A percentile compares a stretch with the other conserved stretches of the same genome.
phyloP scores from a whole-genome alignment of 1,140 invertebrate genomes.

The Popillia japonica region DNA sequence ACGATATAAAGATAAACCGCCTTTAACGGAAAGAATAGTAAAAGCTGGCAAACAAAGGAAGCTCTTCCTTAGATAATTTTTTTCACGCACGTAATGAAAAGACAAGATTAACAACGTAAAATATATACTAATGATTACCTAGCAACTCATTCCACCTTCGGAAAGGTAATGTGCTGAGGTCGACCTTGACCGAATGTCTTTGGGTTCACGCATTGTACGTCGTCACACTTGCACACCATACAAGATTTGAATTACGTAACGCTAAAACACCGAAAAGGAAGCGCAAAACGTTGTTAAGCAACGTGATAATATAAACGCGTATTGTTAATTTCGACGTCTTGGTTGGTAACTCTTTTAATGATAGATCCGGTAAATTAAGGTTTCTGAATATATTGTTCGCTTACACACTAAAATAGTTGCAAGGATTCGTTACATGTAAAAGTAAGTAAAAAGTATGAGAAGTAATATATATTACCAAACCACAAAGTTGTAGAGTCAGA shows the following conservation, averaged over 20 bases:
- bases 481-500: too few species aligned
- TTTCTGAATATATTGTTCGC: too few species aligned
- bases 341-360: neutral
- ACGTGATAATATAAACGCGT: neutral
- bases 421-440: too few species aligned
- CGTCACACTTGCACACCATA: slow-evolving; percentile 3
- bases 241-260: neutral
- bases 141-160: slow-evolving; percentile 28
- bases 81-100: neutral
- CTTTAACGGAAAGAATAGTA: neutral
- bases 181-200: slow-evolving; percentile 32
- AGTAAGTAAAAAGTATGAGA: too few species aligned
- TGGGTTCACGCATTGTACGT: neutral
- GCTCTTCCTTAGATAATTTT: neutral
- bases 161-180: slow-evolving; percentile 9
- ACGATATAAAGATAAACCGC: neutral
- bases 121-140: slow-evolving; percentile 25
- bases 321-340: neutral
- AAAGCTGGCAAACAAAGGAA: neutral
- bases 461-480: too few species aligned
- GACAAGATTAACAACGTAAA: slow-evolving; percentile 17
- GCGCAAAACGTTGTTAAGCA: neutral
- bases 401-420: too few species aligned
- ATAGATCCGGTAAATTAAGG: neutral
- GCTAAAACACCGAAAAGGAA: neutral